Conservation (phyloP, 37 sponge, comb jelly and placozoan species). For the Theonella swinhoei region DNA sequence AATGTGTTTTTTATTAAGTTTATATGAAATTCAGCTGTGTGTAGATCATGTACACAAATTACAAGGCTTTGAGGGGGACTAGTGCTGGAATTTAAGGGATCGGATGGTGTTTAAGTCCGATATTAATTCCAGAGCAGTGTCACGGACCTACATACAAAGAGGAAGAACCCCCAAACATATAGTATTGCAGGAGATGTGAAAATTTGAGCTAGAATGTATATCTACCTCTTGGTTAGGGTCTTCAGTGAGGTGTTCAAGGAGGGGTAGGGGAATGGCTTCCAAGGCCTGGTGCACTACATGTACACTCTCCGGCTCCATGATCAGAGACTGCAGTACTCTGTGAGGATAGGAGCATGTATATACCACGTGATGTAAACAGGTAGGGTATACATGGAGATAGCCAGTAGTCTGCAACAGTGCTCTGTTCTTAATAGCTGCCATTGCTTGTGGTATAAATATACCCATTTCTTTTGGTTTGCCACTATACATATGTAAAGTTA, state of each 20-base stretch:
- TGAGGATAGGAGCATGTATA: background rate
- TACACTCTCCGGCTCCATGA: constrained; percentile 69
- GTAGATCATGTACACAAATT: background rate
- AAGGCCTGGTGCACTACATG: constrained; percentile 53
- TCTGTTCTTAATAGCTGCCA: too few species aligned
- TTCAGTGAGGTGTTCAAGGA: constrained; percentile 40
- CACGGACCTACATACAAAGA: background rate
- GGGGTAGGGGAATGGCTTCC: constrained; percentile 42
- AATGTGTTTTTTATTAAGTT: background rate
- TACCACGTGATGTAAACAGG: background rate
- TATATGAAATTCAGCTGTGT: background rate
- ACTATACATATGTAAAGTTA: too few species aligned
- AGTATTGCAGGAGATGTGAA: background rate
- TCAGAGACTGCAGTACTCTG: constrained; percentile 76
- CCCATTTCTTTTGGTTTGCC: too few species aligned
- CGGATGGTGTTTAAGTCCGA: constrained; percentile 16
- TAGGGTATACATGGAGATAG: too few species aligned
- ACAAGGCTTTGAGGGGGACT: background rate
- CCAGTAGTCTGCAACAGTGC: too few species aligned
- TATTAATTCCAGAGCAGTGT: constrained; percentile 17
- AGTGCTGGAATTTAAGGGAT: background rate
- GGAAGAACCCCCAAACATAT: background rate
- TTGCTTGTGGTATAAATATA: too few species aligned
- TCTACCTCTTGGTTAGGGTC: constrained; percentile 45
- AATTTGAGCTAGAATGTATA: background rate